Evolutionary conservation across 2,113 vertebrate genomes (phyloP).

Genomic region (Anoura caudifer): DNA sequence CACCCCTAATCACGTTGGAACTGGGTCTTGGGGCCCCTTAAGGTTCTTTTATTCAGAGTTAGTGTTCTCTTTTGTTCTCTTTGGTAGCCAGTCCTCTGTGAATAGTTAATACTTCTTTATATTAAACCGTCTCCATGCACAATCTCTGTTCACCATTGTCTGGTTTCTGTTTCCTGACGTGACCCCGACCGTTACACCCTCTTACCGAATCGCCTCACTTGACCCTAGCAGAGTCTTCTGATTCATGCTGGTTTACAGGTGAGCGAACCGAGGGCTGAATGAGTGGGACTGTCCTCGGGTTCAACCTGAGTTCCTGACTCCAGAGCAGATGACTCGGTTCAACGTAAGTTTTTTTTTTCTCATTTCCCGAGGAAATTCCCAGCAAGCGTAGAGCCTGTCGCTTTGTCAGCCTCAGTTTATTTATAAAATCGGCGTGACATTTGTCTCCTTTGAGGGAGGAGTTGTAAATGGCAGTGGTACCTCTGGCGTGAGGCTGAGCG

Average conservation of each 20-base stretch:
- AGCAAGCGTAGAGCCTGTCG: not conserved
- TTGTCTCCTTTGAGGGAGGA: not conserved
- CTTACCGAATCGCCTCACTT: not conserved
- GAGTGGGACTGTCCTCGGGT: not conserved
- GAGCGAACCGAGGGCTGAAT: not conserved
- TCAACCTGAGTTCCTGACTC: not conserved
- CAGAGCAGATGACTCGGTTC: not conserved
- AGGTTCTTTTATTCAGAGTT: not conserved
- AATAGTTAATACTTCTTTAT: not conserved
- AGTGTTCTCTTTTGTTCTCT: not conserved
- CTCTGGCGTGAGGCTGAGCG: not conserved
- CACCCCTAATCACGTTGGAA: not conserved
- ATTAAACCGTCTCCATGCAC: not conserved
- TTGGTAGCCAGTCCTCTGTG: not conserved
- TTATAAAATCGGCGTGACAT: not conserved
- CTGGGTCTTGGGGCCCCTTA: not conserved
- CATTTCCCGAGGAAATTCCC: not conserved
- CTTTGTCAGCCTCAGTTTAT: not conserved
- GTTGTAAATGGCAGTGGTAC: not conserved
- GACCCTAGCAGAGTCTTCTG: not conserved
- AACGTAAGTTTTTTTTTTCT: not conserved
- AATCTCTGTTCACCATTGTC: not conserved
- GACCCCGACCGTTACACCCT: not conserved
- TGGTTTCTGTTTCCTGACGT: not conserved
- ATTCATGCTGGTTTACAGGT: not conserved